Conservation (phyloP, 2,113 vertebrate species). For the Sminthopsis crassicaudata region DNA sequence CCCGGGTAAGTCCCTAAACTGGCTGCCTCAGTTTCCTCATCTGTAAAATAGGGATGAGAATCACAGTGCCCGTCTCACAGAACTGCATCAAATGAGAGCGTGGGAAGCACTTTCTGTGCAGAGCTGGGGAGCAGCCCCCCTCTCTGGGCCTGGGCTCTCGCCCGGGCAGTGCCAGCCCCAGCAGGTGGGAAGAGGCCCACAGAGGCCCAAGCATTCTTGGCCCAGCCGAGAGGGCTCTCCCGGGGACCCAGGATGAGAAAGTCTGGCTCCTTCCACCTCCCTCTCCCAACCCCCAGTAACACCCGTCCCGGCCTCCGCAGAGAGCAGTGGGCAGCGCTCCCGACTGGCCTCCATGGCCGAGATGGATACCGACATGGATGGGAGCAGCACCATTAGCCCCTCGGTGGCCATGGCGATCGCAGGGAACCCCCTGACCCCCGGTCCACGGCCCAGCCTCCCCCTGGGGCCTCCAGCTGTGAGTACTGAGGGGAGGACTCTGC, state of each 20-base stretch:
- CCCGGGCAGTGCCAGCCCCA: neutral
- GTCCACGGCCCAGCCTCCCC: constrained; percentile 85
- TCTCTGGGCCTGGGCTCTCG: neutral
- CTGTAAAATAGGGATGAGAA: neutral
- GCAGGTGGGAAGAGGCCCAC: neutral
- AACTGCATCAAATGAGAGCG: neutral
- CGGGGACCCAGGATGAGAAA: neutral
- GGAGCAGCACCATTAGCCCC: constrained; percentile 89
- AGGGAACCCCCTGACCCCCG: constrained; percentile 89
- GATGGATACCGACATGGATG: constrained; percentile 87
- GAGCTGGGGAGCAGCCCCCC: neutral
- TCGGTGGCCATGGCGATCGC: constrained; percentile 96
- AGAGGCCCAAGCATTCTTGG: neutral
- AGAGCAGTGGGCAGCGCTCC: constrained; percentile 86
- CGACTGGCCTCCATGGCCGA: constrained; percentile 85
- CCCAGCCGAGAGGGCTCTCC: neutral
- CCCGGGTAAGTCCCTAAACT: neutral
- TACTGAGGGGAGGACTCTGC: constrained; percentile 40
- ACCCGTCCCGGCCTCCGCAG: constrained; percentile 66
- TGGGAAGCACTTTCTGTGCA: neutral
- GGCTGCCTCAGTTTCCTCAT: neutral
- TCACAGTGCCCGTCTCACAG: neutral
- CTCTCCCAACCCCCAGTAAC: neutral
- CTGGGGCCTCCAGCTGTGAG: constrained; percentile 88
- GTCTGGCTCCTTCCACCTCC: neutral